A percentile compares a stretch with the other conserved stretches of the same genome.
Evolutionary conservation across 2,888 invertebrate species (phyloP).

Genomic region (Drosophila macrothrix): DNA sequence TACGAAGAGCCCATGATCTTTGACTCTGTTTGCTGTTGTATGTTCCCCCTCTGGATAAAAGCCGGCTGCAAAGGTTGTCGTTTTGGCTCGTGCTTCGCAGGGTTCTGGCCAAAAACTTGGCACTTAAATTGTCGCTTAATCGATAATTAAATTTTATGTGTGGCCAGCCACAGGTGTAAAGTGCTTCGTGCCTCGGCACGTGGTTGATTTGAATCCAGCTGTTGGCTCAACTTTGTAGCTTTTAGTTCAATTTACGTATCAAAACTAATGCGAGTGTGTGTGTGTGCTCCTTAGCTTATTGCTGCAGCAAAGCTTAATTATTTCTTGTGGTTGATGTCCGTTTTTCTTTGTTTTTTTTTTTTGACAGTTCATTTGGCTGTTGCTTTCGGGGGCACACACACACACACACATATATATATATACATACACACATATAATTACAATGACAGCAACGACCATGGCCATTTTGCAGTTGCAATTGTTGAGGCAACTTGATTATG

Average conservation of each 20-base stretch:
- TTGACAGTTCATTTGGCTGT: constrained; percentile 21
- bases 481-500: constrained; percentile 62
- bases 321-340: constrained; percentile 64
- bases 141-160: constrained; percentile 50
- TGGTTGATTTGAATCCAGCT: constrained; percentile 40
- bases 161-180: constrained; percentile 46
- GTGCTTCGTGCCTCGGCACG: constrained; percentile 28
- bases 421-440: background rate
- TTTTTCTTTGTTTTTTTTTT: constrained; percentile 1
- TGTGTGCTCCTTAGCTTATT: constrained; percentile 24
- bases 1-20: constrained; percentile 25
- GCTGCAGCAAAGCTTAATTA: constrained; percentile 58
- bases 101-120: constrained; percentile 46
- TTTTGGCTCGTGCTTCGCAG: constrained; percentile 67
- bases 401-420: background rate
- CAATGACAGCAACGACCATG: constrained; percentile 59
- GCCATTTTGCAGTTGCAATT: constrained; percentile 49
- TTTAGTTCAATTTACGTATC: constrained; percentile 15
- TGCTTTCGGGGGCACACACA: constrained; percentile 21
- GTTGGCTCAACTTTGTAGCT: constrained; percentile 19
- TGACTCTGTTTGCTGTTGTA: constrained; percentile 9
- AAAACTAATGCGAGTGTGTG: constrained; percentile 11
- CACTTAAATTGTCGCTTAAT: constrained; percentile 75
- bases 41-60: constrained; percentile 18
- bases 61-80: constrained; percentile 52